Evolutionary conservation across 2,797 vertebrate genomes (phyloP), one percentile per base, ranked within the genome.

Genomic region (Esox masquinongy): DNA sequence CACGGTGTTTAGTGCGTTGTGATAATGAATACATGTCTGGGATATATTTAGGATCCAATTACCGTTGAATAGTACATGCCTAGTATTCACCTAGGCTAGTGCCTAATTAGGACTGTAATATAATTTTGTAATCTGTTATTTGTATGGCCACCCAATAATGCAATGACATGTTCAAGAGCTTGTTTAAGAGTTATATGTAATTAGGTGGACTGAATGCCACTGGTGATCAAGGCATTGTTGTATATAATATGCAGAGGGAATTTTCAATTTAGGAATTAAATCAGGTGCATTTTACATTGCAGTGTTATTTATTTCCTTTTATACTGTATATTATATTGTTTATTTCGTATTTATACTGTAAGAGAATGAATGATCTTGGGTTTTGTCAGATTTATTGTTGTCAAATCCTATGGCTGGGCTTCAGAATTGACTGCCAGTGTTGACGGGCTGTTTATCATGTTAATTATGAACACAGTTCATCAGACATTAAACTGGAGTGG

Each of bases 401-500:
- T 39, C 19, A n/a, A 29, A 22, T 43, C 36, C 36, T 22, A 43
- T 61, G 34, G 67, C 17, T n/a, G 66, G 34, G 8, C 16, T 34
- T 68, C 14, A 31, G 47, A 6, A 3, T 70, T 26, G 47, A 29
- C 69, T 50, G 49, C 4, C 49, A 53, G 50, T 71, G 70, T 71
- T 31, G 26, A 53, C 26, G 26, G 26, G 24, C 47, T 71, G 70
- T 71, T 15, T 56, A 50, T 50, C 70, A 71, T 70, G 43, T 51
- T 47, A 70, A 50, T 49, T 50, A 31, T n/a, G 31, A 71, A 31
- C 7, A 71, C 70, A 36, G 29, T 66, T 66, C 26, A 53, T 31
- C 49, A 31, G 26, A 19, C 16, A 71, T 53, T 53, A 53, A 17
- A 71, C 26, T 29, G 49, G 19, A 53, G 26, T 70, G 47, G 24